phyloP scores from a whole-genome alignment of 1,140 invertebrate genomes.

The Caenorhabditis inopinata region DNA sequence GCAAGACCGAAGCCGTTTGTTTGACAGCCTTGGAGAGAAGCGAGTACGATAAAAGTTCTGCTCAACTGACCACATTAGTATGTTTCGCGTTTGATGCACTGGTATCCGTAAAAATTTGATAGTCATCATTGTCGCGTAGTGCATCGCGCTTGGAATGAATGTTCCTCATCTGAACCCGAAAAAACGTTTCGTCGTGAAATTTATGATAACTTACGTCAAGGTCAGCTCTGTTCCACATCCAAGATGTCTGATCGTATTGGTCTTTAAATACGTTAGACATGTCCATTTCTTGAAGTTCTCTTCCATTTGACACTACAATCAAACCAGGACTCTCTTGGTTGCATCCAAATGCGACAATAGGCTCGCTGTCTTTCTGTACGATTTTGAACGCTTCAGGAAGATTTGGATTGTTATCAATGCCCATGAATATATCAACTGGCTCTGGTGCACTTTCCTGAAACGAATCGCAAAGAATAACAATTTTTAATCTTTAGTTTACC shows the following conservation, averaged over 20 bases:
- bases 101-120: constrained; percentile 57
- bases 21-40: no score
- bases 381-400: constrained; percentile 77
- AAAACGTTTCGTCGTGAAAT: neutral
- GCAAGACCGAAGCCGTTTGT: no score
- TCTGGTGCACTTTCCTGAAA: constrained; percentile 36
- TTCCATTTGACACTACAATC: constrained; percentile 86
- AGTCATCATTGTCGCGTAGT: constrained; percentile 63
- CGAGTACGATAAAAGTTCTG: no score
- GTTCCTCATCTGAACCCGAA: constrained; percentile 43
- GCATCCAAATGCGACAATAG: constrained; percentile 92
- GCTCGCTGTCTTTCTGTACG: constrained; percentile 98
- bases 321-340: constrained; percentile 82
- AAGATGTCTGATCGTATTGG: constrained; percentile 48
- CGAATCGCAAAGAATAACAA: neutral
- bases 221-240: constrained; percentile 53
- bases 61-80: constrained; percentile 48
- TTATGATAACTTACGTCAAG: constrained; percentile 10
- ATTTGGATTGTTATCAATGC: constrained; percentile 38
- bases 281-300: constrained; percentile 96
- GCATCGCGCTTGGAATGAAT: constrained; percentile 54
- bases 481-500: constrained; percentile 29
- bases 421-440: neutral
- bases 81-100: constrained; percentile 22
- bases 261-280: constrained; percentile 76